Base-by-base conservation (phyloP, 2,888 invertebrate genomes). In the Pandemis corylana region DNA sequence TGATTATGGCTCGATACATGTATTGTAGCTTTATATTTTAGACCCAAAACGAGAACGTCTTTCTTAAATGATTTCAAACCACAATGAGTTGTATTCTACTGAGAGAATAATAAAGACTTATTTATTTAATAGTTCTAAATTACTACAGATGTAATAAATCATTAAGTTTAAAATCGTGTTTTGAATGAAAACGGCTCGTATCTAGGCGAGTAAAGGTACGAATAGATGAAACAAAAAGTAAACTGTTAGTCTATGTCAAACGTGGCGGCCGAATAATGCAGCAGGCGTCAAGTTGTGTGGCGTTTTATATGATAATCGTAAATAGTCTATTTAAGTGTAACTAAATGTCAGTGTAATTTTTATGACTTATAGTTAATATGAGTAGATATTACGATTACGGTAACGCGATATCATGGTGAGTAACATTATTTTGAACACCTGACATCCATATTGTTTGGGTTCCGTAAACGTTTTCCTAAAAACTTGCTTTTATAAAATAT, bases 321-420 rank as follows among this genome's bases (percentile, higher is more conserved):
- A 90, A 89, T 86, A 83, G 79, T 87, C 84, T 80, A 80, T 80
- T 79, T 85, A 84, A 79, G 82, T 84, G 83, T 81, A 84, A 81
- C 83, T 88, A 83, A 90, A 87, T 89, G 88, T 87, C 84, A 86
- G 85, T 87, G 85, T 82, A 85, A 81, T 81, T 86, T 85, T 84
- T 84, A 76, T 85, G 85, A 87, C 83, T 85, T 86, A 85, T 85
- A 87, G 80, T 86, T 88, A 92, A 89, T 89, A 95, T 95, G 95
- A 95, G 92, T 89, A 92, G 95, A 90, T 95, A 94, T 91, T 95
- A 92, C 91, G 95, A 95, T 90, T 95, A 92, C 89, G 87, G 91
- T 89, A 95, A 91, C 89, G 92, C 91, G 84, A 90, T 95, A 90
- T 93, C 95, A 91, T 95, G 95, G 95, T 95, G 80, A 94, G 95